phyloP scores from a whole-genome alignment of 2,888 invertebrate species.

The Acleris cristana region DNA sequence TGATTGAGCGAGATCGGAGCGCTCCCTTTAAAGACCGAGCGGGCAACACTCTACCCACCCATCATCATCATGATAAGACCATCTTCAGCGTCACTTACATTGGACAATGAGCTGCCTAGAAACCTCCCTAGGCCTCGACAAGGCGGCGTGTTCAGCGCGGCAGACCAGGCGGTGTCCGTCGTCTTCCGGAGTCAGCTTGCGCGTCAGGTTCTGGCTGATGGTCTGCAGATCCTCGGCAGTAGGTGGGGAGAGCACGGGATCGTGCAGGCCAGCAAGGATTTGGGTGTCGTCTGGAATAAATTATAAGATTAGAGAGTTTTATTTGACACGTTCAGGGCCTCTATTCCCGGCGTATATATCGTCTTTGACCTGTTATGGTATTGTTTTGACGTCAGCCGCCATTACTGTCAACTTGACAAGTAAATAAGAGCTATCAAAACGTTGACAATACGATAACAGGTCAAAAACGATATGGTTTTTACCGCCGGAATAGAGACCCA shows the following conservation, averaged over 20 bases:
- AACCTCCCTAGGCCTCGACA: constrained; percentile 64
- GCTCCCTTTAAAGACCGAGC: no score
- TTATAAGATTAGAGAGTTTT: not conserved
- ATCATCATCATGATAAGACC: no score
- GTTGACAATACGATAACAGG: no score
- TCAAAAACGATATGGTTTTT: no score
- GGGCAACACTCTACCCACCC: no score
- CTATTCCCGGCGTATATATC: no score
- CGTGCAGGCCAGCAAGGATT: constrained; percentile 83
- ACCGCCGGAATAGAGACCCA: no score
- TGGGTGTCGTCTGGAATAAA: constrained; percentile 83
- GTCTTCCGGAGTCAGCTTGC: constrained; percentile 85
- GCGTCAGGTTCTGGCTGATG: constrained; percentile 86
- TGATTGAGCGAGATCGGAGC: no score
- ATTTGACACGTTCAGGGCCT: not conserved
- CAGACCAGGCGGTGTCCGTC: constrained; percentile 87
- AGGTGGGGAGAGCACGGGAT: constrained; percentile 77
- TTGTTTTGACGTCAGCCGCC: no score
- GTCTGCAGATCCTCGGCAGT: constrained; percentile 84
- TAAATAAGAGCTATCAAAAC: no score
- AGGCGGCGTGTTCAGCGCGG: constrained; percentile 86
- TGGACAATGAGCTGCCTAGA: constrained; percentile 64
- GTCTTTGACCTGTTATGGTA: no score
- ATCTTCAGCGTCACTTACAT: constrained; percentile 59
- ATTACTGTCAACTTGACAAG: no score